A percentile compares a stretch with the other conserved stretches of the same genome.
phyloP scores from a whole-genome alignment of 2,113 vertebrate genomes.

The Neogale vison region DNA sequence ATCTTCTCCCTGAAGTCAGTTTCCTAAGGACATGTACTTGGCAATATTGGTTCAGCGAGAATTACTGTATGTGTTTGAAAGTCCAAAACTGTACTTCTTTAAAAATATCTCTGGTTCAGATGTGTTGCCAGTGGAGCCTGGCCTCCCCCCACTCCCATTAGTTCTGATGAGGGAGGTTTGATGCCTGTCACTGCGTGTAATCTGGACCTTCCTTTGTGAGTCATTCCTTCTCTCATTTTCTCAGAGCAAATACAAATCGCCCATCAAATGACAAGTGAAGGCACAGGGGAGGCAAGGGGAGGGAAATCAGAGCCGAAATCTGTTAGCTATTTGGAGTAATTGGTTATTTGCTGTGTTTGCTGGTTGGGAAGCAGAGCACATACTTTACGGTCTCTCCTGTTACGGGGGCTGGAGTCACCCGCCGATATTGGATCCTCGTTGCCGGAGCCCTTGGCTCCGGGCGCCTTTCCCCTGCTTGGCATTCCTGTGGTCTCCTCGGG shows the following conservation, averaged over 20 bases:
- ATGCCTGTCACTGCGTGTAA: constrained; percentile 63
- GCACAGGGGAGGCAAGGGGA: constrained; percentile 54
- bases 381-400: constrained; percentile 82
- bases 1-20: neutral
- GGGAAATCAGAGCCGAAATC: constrained; percentile 74
- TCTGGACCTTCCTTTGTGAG: constrained; percentile 74
- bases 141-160: neutral
- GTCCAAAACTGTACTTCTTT: constrained; percentile 32
- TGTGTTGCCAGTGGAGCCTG: neutral
- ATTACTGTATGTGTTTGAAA: constrained; percentile 35
- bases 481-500: constrained; percentile 78
- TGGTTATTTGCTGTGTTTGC: constrained; percentile 85
- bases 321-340: constrained; percentile 85
- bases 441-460: constrained; percentile 66
- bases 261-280: constrained; percentile 78
- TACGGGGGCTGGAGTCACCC: constrained; percentile 79
- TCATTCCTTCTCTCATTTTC: constrained; percentile 76
- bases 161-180: constrained; percentile 60
- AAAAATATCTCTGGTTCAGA: neutral
- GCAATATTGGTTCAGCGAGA: neutral
- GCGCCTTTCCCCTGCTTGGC: constrained; percentile 76
- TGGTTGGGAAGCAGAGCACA: constrained; percentile 75
- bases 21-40: constrained; percentile 46
- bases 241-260: constrained; percentile 76
- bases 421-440: constrained; percentile 75